Conservation (phyloP, 2,113 vertebrate species). For the Gobiocypris rarus region DNA sequence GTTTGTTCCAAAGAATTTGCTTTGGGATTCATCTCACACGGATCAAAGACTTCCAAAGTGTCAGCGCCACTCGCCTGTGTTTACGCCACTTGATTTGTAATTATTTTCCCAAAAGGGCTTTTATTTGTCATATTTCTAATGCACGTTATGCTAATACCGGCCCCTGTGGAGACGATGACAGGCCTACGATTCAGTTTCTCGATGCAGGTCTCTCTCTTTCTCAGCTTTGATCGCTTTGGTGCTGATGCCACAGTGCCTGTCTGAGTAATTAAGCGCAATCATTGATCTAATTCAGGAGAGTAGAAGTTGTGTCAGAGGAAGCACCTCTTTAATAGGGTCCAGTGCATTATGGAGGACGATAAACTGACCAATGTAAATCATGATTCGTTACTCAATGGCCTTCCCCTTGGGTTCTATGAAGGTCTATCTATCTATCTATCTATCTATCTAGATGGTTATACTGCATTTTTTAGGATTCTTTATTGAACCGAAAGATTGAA, state of each 20-base stretch:
- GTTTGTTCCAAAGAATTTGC: background rate
- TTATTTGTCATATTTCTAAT: slow-evolving; percentile 34
- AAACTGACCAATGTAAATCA: background rate
- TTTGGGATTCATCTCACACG: background rate
- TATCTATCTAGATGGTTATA: too few species aligned
- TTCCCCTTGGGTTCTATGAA: background rate
- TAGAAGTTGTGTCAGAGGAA: slow-evolving; percentile 31
- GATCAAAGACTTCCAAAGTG: background rate
- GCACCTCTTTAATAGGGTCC: slow-evolving; percentile 28
- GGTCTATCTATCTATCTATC: background rate
- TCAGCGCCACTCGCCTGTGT: background rate
- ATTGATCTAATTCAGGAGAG: slow-evolving; percentile 58
- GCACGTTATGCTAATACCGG: slow-evolving; percentile 23
- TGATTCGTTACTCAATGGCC: background rate
- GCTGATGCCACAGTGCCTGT: slow-evolving; percentile 15
- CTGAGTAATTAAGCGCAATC: slow-evolving; percentile 53
- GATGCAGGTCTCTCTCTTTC: background rate
- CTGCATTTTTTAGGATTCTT: too few species aligned
- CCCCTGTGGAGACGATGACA: slow-evolving; percentile 20
- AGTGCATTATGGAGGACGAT: slow-evolving; percentile 2
- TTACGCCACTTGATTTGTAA: slow-evolving; percentile 19
- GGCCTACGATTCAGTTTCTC: slow-evolving; percentile 31
- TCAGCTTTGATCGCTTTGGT: slow-evolving; percentile 44
- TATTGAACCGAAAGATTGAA: too few species aligned
- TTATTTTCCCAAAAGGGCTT: slow-evolving; percentile 27